Evolutionary conservation across 2,888 invertebrate species (phyloP).

Genomic region (Synanthedon tipuliformis): DNA sequence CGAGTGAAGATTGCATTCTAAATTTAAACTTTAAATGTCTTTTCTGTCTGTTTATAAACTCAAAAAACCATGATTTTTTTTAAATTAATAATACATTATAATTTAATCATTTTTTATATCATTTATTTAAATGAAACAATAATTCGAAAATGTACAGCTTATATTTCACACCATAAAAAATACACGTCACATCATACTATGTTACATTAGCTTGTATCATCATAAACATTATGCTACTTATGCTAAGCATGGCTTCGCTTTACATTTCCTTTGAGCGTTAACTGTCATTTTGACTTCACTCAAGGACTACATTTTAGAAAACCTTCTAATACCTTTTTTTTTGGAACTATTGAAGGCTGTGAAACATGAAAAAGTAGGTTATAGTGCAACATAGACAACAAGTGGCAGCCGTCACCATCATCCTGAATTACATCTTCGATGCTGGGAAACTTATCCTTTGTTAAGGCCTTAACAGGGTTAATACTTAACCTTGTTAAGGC

Average conservation of each 20-base stretch:
- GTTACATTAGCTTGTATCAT: conserved; percentile 31
- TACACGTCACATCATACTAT: conserved; percentile 42
- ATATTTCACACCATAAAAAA: conserved; percentile 62
- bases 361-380: neutral
- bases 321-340: neutral
- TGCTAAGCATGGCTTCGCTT: conserved; percentile 1
- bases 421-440: neutral
- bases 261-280: neutral
- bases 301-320: neutral
- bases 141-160: conserved; percentile 52
- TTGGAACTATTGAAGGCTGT: too few relatives aligned
- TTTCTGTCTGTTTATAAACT: too few relatives aligned
- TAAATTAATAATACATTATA: too few relatives aligned
- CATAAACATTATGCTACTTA: conserved; percentile 18
- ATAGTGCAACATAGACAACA: neutral
- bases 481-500: too few relatives aligned
- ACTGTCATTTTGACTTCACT: neutral
- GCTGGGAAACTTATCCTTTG: too few relatives aligned
- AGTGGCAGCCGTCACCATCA: conserved; percentile 24
- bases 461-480: too few relatives aligned
- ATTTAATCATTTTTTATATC: too few relatives aligned
- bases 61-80: too few relatives aligned
- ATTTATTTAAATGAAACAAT: conserved; percentile 52
- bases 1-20: neutral
- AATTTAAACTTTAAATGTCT: neutral